A percentile compares a stretch with the other conserved stretches of the same genome.
Conservation (phyloP, 2,888 invertebrate species). For the Drosophila putrida region DNA sequence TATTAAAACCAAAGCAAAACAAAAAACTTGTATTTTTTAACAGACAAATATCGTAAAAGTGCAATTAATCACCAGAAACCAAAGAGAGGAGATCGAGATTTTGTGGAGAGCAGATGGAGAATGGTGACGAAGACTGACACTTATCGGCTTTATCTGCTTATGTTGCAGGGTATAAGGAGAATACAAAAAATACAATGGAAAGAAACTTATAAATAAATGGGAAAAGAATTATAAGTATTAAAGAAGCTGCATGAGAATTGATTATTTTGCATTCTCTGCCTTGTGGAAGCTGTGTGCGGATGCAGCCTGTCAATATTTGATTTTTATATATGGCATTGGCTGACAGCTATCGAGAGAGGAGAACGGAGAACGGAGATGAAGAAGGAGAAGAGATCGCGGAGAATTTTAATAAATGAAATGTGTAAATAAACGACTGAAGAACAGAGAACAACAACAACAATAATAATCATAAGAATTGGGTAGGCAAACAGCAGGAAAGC, state of each 20-base stretch:
- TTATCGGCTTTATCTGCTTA: conserved; percentile 78
- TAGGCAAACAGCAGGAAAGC: conserved; percentile 79
- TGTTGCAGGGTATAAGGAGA: conserved; percentile 22
- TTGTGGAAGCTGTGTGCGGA: conserved; percentile 47
- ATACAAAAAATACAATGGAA: conserved; percentile 11
- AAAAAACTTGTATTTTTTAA: conserved; percentile 14
- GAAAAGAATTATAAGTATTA: conserved; percentile 70
- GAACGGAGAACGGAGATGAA: background rate
- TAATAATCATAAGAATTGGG: conserved; percentile 62
- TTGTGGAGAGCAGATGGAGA: background rate
- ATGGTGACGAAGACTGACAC: conserved; percentile 69
- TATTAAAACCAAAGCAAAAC: conserved; percentile 26
- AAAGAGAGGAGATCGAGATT: conserved; percentile 28
- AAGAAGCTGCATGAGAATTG: conserved; percentile 59
- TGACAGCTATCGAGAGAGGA: conserved; percentile 16
- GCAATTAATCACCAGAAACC: conserved; percentile 63
- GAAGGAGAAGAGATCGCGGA: conserved; percentile 21
- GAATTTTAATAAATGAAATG: conserved; percentile 79
- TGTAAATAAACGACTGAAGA: conserved; percentile 67
- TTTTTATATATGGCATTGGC: conserved; percentile 67
- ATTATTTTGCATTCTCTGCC: conserved; percentile 59
- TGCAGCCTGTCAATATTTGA: conserved; percentile 75
- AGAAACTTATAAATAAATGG: conserved; percentile 61
- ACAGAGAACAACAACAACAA: conserved; percentile 1
- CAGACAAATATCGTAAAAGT: conserved; percentile 63